Evolutionary conservation across 1,140 invertebrate genomes (phyloP).

Genomic region (Macrobrachium nipponense): DNA sequence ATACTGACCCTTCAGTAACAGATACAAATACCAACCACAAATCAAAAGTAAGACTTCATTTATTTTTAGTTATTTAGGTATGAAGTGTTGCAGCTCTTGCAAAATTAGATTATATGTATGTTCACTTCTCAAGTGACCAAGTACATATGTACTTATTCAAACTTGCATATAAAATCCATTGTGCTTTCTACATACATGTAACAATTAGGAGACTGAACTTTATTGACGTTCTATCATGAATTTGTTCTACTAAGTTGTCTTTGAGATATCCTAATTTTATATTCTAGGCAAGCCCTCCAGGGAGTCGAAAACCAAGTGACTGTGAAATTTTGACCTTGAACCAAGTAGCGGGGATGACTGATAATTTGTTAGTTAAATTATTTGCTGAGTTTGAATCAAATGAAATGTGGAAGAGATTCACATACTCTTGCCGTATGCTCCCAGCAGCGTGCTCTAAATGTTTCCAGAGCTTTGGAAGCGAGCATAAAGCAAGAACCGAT

Average conservation of each 20-base stretch:
- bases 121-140: too few relatives aligned
- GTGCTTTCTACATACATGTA: too few relatives aligned
- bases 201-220: too few relatives aligned
- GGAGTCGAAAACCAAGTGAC: constrained; percentile 42
- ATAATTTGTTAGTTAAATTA: constrained; percentile 46
- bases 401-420: constrained; percentile 50
- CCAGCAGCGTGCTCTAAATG: constrained; percentile 49
- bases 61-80: not conserved
- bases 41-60: constrained; percentile 17
- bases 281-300: constrained; percentile 24
- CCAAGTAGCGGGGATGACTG: constrained; percentile 41
- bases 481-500: constrained; percentile 44
- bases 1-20: constrained; percentile 50
- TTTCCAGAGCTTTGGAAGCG: constrained; percentile 55
- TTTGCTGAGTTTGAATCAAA: constrained; percentile 49
- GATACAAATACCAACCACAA: constrained; percentile 4
- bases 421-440: constrained; percentile 50
- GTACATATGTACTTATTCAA: too few relatives aligned
- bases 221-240: not conserved
- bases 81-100: not conserved
- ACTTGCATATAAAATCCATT: too few relatives aligned
- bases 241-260: not conserved
- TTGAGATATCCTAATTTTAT: not conserved
- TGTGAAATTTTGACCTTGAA: constrained; percentile 42
- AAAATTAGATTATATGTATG: too few relatives aligned